Evolutionary conservation across 1,140 invertebrate species (phyloP).

Genomic region (Melitaea cinxia): DNA sequence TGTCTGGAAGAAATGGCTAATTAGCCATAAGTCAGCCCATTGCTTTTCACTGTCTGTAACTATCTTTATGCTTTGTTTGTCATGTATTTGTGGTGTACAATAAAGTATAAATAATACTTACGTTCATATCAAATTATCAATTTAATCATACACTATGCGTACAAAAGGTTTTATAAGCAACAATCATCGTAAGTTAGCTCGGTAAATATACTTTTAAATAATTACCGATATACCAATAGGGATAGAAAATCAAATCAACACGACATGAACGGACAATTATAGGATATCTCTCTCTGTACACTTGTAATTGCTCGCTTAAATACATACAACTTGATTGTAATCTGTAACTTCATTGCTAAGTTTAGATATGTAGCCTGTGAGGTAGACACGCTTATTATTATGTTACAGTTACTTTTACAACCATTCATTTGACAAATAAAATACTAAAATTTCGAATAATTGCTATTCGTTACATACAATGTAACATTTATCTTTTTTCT

Average conservation of each 20-base stretch:
- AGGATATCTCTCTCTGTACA: slow-evolving; percentile 2
- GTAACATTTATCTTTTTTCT: too few relatives aligned
- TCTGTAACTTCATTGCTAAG: background rate
- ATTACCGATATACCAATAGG: slow-evolving; percentile 3
- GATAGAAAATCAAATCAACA: slow-evolving; percentile 25
- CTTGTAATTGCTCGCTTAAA: slow-evolving; percentile 27
- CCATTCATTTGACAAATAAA: background rate
- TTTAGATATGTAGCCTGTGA: background rate
- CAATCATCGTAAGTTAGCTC: slow-evolving; percentile 1
- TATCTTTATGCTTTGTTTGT: too few relatives aligned
- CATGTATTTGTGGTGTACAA: too few relatives aligned
- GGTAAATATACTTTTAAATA: slow-evolving; percentile 18
- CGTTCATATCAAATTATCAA: background rate
- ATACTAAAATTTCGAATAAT: background rate
- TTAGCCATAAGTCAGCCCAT: too few relatives aligned
- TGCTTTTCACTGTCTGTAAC: too few relatives aligned
- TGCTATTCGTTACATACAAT: too few relatives aligned
- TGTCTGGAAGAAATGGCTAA: too few relatives aligned
- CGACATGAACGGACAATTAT: background rate
- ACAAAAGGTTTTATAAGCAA: background rate
- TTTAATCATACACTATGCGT: background rate
- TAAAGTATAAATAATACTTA: too few relatives aligned
- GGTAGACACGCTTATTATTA: background rate
- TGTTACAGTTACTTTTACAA: background rate
- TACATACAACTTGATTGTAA: slow-evolving; percentile 5